Percentiles rank a stretch among this genome's conserved stretches.
These are phyloP conservation scores for Mesocricetus auratus DNA, from an alignment of 2,113 vertebrate species.

Conservation along the genomic window DNA sequence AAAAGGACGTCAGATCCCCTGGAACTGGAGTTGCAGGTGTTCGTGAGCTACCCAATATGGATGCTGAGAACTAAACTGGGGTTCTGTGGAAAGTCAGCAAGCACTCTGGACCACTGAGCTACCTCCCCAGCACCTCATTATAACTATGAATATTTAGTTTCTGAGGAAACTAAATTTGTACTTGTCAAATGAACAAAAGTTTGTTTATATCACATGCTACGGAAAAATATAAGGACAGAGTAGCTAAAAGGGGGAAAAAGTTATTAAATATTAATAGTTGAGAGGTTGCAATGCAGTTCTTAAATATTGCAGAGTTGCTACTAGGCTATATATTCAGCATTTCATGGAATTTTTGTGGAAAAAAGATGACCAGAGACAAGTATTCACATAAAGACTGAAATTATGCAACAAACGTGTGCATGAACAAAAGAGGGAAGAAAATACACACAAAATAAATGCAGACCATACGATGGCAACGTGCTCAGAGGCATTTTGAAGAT, in stretches of 20 bases:
- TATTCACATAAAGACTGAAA: conserved; percentile 37
- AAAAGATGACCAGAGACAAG: neutral
- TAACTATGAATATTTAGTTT: neutral
- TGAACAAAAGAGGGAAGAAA: conserved; percentile 25
- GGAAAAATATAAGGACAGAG: neutral
- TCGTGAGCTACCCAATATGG: neutral
- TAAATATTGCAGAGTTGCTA: conserved; percentile 6
- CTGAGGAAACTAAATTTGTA: conserved; percentile 11
- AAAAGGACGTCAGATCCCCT: neutral
- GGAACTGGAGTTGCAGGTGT: neutral
- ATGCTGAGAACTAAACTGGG: neutral
- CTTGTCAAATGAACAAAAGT: neutral
- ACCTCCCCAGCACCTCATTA: neutral
- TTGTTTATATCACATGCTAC: neutral
- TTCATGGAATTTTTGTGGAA: neutral
- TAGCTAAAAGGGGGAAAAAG: neutral
- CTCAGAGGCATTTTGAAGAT: neutral
- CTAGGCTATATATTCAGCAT: neutral
- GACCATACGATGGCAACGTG: neutral
- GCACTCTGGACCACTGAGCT: neutral
- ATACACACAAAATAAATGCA: conserved; percentile 8
- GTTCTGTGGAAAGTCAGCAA: neutral
- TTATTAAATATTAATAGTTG: conserved; percentile 5
- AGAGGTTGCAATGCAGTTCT: neutral
- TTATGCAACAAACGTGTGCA: neutral